Evolutionary conservation across 2,113 vertebrate genomes (phyloP), one percentile per base, ranked within the genome.

Genomic region (Ceyx cyanopectus): DNA sequence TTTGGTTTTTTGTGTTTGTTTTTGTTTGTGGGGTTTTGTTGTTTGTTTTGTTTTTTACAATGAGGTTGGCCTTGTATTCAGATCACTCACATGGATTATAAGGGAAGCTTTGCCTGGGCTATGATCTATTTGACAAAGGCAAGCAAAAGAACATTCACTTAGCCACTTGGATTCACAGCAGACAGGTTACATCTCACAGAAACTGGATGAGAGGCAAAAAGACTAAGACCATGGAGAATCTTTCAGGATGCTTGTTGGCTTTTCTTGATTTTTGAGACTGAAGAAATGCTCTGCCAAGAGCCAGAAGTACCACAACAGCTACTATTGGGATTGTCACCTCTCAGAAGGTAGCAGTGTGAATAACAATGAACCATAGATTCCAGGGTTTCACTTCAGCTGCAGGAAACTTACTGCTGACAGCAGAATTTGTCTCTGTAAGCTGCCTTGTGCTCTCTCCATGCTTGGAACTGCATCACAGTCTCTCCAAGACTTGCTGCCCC

Each of bases 391-490:
- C 46, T 84, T 81, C 81, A 88, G 37, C n/a, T n/a, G n/a, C 80
- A 69, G 46, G 54, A 89, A 94, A 24, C 34, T 43, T 51, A 46
- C 8, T 58, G 43, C 43, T 74, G 67, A 84, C 84, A 87, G 84
- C 41, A 87, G 81, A 87, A 84, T 89, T 89, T 91, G 81, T 92
- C 62, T 69, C 81, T 87, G 41, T 63, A 75, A 91, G 78, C 37
- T 73, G 58, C 67, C 54, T 67, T 23, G 29, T 74, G 63, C 56
- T 85, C 70, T 87, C 63, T 85, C 12, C 65, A 11, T 63, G 67
- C 68, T 60, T 89, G 46, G 51, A 91, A 67, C 46, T 62, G 29
- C 70, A 79, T 76, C 86, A 74, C 43, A 85, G 81, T 75, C 29
- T 50, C 75, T 83, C 51, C 67, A 80, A 89, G 78, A 53, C 72